phyloP scores from a whole-genome alignment of 2,888 invertebrate genomes.

The Dermolepida albohirtum region DNA sequence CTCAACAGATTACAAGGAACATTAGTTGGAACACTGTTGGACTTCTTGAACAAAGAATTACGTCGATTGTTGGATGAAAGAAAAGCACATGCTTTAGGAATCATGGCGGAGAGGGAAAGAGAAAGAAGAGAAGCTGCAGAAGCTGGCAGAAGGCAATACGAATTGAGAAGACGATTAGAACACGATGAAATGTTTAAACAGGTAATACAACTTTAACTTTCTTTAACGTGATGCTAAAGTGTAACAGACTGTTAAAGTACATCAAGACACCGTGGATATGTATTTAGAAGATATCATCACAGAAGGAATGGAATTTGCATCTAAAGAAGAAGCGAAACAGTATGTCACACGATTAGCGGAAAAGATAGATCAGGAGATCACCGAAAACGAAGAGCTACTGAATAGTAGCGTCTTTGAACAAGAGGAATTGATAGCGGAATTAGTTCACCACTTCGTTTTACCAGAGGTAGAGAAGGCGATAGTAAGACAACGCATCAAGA shows the following conservation, averaged over 20 bases:
- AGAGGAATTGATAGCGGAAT: slow-evolving; percentile 70
- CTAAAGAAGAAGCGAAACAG: slow-evolving; percentile 68
- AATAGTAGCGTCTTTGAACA: slow-evolving; percentile 59
- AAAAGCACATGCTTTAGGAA: slow-evolving; percentile 80
- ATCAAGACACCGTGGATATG: slow-evolving; percentile 71
- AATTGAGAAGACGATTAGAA: slow-evolving; percentile 77
- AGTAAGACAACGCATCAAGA: slow-evolving; percentile 56
- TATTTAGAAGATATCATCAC: slow-evolving; percentile 74
- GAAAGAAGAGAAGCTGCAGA: slow-evolving; percentile 83
- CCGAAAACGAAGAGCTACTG: slow-evolving; percentile 53
- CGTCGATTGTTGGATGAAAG: slow-evolving; percentile 81
- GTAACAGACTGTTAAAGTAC: slow-evolving; percentile 68
- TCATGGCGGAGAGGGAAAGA: slow-evolving; percentile 83
- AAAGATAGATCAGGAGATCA: slow-evolving; percentile 69
- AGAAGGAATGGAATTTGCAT: slow-evolving; percentile 70
- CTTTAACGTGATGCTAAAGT: slow-evolving; percentile 7
- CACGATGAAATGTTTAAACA: slow-evolving; percentile 86
- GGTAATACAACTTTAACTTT: slow-evolving; percentile 54
- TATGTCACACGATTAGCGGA: slow-evolving; percentile 69
- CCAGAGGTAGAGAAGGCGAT: slow-evolving; percentile 68
- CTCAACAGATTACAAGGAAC: slow-evolving; percentile 79
- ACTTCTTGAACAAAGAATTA: slow-evolving; percentile 83
- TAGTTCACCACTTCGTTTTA: slow-evolving; percentile 71
- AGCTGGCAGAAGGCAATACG: slow-evolving; percentile 81
- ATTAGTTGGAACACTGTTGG: slow-evolving; percentile 78